Base-by-base conservation (phyloP, 1,140 invertebrate species). In the Scaptomyza graminum region DNA sequence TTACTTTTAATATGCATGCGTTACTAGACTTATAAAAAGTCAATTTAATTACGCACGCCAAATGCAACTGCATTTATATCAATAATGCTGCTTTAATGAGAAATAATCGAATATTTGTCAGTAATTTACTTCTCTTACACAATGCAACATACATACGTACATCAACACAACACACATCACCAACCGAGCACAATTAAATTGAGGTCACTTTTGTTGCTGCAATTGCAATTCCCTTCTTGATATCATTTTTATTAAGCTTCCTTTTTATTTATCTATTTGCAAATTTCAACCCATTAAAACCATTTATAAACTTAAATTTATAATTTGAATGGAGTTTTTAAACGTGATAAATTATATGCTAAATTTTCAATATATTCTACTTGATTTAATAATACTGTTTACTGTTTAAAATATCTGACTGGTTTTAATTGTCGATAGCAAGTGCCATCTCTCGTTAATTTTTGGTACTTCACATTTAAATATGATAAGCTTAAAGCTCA, bases 71-170 rank as follows among this genome's bases (percentile, higher is more conserved):
- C 80, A 79, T 84, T 84, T 84, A 76, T 84, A 74, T 79, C 65
- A 84, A 84, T 84, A 83, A 76, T 67, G 43, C 60, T 47, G 67
- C 65, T 55, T 79, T 84, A 84, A 84, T 84, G 80, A 69, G 79
- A 76, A 84, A 84, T 84, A 84, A 84, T 84, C 71, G 81, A 79
- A 70, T 79, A 84, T 74, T 84, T 84, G 61, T 61, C 74, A 74
- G 66, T 41, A 41, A 64, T 67, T 71, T 72, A 72, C 61, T 61
- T 55, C 56, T 61, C 54, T 50, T 51, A 15, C 57, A 66, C 39
- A 49, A 9, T 44, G 28, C 28, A 28, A 37, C 28, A 28, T 9
- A 43, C 5, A 67, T 31, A 52, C 34, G 0, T 18, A 18, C 18
- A 18, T 22, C 18, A 2, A 54, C 65, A 61, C 56, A 34, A 31